Evolutionary conservation across 2,113 vertebrate genomes (phyloP), one percentile per base, ranked within the genome.

Genomic region (Chionomys nivalis): DNA sequence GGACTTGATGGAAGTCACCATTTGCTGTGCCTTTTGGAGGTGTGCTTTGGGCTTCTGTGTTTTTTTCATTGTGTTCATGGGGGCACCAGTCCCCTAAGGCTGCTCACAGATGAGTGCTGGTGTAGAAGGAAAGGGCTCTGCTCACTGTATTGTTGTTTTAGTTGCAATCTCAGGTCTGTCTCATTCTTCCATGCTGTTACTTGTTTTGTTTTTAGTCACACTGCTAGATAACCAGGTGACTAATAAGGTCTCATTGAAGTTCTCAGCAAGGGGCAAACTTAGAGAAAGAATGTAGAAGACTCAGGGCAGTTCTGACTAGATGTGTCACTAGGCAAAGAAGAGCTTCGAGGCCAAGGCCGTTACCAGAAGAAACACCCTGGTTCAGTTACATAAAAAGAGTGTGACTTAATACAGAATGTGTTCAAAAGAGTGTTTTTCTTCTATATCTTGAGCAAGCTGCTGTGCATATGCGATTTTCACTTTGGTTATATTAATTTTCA

Each of bases 401-500:
- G 1, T 47, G 47, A 19, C 31, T 66, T 61, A 65, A 63, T 89
- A 33, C 44, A 63, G 85, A 75, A 86, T 86, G 55, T 79, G 79
- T 77, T 85, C 24, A 66, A 66, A 66, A 66, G 93, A 21, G 26
- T 19, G 4, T 39, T 77, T 81, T 42, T 76, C 61, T 81, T 87
- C 10, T 83, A 4, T 28, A 31, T 88, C 31, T 66, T 82, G 42
- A 96, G 42, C 49, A 83, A 78, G 47, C 19, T 77, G 28, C 94
- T 58, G 1, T 24, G 6, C 42, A 36, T 86, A 14, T 78, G 36
- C 91, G 66, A 39, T 89, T 94, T 91, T 23, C 52, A 63, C 68
- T 96, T 93, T 77, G 44, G 39, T 42, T 91, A 31, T 21, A 8
- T 63, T 77, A 55, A 52, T 83, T 94, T 83, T 91, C 55, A 49